phyloP scores from a whole-genome alignment of 30 jellyfish, hydroid and myxozoan genomes.

The Calvadosia cruxmelitensis region DNA sequence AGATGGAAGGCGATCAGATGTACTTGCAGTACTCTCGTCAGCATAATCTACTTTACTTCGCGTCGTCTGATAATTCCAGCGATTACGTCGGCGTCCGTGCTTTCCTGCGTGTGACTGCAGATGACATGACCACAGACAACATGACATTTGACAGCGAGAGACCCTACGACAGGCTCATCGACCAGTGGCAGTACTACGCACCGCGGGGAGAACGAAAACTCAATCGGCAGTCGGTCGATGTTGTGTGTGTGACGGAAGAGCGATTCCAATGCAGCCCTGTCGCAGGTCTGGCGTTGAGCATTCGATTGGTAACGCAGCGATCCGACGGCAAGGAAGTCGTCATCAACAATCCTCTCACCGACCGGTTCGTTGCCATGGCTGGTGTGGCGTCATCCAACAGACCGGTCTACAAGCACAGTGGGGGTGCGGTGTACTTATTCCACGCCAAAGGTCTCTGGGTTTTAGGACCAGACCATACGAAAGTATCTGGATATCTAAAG shows the following conservation, averaged over 20 bases:
- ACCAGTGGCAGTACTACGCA: slow-evolving; percentile 17
- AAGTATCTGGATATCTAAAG: not conserved
- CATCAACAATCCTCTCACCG: slow-evolving; percentile 7
- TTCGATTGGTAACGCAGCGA: slow-evolving; percentile 1
- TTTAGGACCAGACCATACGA: not conserved
- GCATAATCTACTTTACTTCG: not conserved
- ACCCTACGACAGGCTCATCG: slow-evolving; percentile 14
- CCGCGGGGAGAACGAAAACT: slow-evolving; percentile 3
- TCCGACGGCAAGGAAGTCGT: not conserved
- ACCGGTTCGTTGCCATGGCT: slow-evolving; percentile 2
- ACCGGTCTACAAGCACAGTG: slow-evolving; percentile 32
- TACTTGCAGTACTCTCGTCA: not conserved
- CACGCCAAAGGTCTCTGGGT: slow-evolving; percentile 17
- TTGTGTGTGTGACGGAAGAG: slow-evolving; percentile 11
- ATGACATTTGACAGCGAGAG: slow-evolving; percentile 1
- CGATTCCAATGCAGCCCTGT: slow-evolving; percentile 21
- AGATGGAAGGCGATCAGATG: not conserved
- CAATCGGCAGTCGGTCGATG: not conserved
- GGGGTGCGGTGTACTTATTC: slow-evolving; percentile 9
- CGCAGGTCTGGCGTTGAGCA: slow-evolving; percentile 7
- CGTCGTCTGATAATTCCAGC: not conserved
- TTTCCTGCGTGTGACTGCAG: too few species aligned
- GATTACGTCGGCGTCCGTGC: not conserved
- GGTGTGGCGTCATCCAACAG: slow-evolving; percentile 8
- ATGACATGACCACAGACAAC: too few species aligned